A percentile compares a stretch with the other conserved stretches of the same genome.
Evolutionary conservation across 2,797 vertebrate genomes (phyloP).

Genomic region (Pangasius djambal): DNA sequence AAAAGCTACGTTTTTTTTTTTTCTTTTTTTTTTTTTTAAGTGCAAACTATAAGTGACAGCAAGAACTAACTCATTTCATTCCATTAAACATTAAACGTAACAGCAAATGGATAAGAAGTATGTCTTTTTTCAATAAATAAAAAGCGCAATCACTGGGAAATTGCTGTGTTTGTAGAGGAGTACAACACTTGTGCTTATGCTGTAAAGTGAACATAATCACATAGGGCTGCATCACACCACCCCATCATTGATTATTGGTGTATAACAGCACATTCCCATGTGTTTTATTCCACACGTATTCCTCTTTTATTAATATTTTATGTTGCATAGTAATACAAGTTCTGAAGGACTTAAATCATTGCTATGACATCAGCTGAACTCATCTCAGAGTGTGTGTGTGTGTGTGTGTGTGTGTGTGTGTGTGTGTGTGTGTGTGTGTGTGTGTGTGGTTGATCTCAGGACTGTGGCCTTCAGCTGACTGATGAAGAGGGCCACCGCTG

Average conservation of each 20-base stretch:
- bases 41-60: too few relatives aligned
- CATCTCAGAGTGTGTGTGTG: background rate
- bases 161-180: background rate
- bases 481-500: conserved; percentile 95
- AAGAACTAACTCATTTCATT: background rate
- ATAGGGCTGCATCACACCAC: too few relatives aligned
- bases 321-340: background rate
- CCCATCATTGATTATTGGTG: background rate
- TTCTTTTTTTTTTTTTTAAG: background rate
- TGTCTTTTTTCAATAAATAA: background rate
- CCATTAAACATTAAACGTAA: background rate
- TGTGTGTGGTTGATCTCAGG: conserved; percentile 71
- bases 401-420: conserved; percentile 4
- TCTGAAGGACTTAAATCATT: background rate
- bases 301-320: background rate
- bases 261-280: background rate
- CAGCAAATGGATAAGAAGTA: background rate
- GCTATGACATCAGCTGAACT: conserved; percentile 9
- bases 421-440: conserved; percentile 1
- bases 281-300: background rate
- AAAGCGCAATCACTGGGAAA: background rate
- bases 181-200: background rate
- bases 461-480: conserved; percentile 93
- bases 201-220: background rate
- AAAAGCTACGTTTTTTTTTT: too few relatives aligned